Evolutionary conservation across 2,113 vertebrate species (phyloP).

Genomic region (Trogon surrucura): DNA sequence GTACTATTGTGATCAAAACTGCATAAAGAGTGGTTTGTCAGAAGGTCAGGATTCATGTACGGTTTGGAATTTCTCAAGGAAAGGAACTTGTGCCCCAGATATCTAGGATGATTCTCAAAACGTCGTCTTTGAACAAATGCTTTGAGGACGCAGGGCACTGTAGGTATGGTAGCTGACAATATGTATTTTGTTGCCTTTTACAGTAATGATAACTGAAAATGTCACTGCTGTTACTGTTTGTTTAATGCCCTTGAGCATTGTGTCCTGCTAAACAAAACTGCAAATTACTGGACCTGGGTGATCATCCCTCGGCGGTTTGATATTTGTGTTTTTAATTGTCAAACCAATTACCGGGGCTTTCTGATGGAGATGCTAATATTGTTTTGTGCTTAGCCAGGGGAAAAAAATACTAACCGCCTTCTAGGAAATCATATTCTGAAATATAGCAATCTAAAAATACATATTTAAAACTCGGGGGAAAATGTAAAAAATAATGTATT

Average conservation of each 20-base stretch:
- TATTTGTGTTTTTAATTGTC: slow-evolving; percentile 81
- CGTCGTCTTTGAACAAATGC: not conserved
- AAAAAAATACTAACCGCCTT: slow-evolving; percentile 25
- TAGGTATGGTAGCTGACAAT: slow-evolving; percentile 48
- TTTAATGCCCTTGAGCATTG: slow-evolving; percentile 68
- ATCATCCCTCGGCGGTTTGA: slow-evolving; percentile 59
- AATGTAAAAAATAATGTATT: not conserved
- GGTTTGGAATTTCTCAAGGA: not conserved
- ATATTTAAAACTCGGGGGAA: slow-evolving; percentile 3
- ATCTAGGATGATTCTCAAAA: not conserved
- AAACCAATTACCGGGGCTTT: slow-evolving; percentile 60
- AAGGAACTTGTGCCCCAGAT: not conserved
- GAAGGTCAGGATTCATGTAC: not conserved
- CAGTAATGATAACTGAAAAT: slow-evolving; percentile 74
- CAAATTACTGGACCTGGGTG: slow-evolving; percentile 65
- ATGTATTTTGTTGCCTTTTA: slow-evolving; percentile 70
- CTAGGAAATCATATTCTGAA: not conserved
- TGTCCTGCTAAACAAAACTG: slow-evolving; percentile 67
- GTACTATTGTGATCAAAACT: not conserved
- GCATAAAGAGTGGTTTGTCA: not conserved
- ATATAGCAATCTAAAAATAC: not conserved
- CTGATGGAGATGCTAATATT: slow-evolving; percentile 43
- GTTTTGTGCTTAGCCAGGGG: slow-evolving; percentile 9
- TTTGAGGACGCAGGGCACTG: not conserved
- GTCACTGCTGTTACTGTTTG: slow-evolving; percentile 68